phyloP scores from a whole-genome alignment of 2,888 invertebrate genomes.

The Suillia variegata region DNA sequence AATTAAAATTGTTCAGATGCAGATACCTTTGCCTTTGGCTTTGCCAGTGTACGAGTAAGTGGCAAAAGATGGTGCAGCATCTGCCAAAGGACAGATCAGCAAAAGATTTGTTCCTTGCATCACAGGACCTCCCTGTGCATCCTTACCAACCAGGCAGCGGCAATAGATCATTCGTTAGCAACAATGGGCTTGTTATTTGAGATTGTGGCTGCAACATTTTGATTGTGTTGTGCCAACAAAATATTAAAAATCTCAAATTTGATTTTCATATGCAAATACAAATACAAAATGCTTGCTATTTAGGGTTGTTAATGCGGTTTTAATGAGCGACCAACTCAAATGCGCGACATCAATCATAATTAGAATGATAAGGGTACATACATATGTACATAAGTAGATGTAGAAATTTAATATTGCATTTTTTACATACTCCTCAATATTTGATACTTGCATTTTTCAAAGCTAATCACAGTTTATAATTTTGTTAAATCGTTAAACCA shows the following conservation, averaged over 20 bases:
- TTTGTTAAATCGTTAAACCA: too few relatives aligned
- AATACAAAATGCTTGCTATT: constrained; percentile 27
- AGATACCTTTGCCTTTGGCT: too few relatives aligned
- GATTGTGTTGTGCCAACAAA: constrained; percentile 51
- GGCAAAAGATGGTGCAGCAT: constrained; percentile 45
- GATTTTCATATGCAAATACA: constrained; percentile 37
- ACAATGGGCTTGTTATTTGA: constrained; percentile 31
- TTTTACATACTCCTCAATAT: too few relatives aligned
- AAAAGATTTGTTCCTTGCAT: constrained; percentile 1
- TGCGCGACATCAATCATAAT: constrained; percentile 48
- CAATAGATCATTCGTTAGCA: constrained; percentile 32
- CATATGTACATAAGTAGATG: too few relatives aligned
- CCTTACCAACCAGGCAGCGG: constrained; percentile 17
- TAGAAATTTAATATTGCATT: too few relatives aligned
- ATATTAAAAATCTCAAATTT: constrained; percentile 54
- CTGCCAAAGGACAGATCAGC: constrained; percentile 53
- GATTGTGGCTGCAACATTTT: constrained; percentile 37
- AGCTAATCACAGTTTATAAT: too few relatives aligned
- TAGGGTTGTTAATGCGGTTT: constrained; percentile 53
- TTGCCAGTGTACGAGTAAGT: too few relatives aligned
- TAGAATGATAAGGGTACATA: constrained; percentile 31
- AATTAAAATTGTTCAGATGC: constrained; percentile 44
- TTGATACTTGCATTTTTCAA: too few relatives aligned
- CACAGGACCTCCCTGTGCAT: constrained; percentile 32
- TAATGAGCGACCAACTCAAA: too few relatives aligned